Base-by-base conservation (phyloP, 1,140 invertebrate genomes). In the Platorchestia sp. region DNA sequence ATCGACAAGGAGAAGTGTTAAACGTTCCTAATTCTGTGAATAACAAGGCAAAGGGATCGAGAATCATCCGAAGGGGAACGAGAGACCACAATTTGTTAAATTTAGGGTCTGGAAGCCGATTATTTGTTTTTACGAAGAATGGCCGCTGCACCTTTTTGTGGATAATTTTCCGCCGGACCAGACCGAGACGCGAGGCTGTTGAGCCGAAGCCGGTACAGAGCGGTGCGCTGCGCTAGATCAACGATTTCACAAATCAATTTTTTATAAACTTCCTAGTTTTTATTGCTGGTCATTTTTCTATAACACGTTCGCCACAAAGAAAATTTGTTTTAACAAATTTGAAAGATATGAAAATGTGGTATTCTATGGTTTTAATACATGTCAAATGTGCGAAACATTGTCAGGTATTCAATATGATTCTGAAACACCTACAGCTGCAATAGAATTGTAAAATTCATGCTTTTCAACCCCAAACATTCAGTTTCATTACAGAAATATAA, bases 1-100 rank as follows among this genome's bases (percentile, higher is more conserved):
- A 93, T 93, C 91, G 91, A 90, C 91, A 93, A 93, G 91, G 44
- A 93, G 91, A 93, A 93, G 91, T 93, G 91, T 93, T 93, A 93
- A 93, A 93, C 91, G 91, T 45, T 93, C 43, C 45, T 44, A 93
- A 45, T 93, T 93, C 91, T 93, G 91, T 93, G 91, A 93, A 93
- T 44, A 93, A 93, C 91, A 93, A 93, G 91, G 41, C 91, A 44
- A 93, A 45, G 91, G 43, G 41, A 44, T 89, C 10, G 41, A 89
- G 36, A 75, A 89, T 89, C 87, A 89, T 42, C 43, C 91, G 6
- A 44, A 42, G 43, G 43, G 40, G 45, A 93, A 45, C 44, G 91
- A 47, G 91, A 44, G 91, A 93, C 44, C 45, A 45, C 91, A 93
- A 93, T 93, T n/a, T 40, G 5, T 14, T 42, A 93, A 45, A 93